Conservation (phyloP, 2,113 vertebrate species). For the Xiphophorus hellerii region DNA sequence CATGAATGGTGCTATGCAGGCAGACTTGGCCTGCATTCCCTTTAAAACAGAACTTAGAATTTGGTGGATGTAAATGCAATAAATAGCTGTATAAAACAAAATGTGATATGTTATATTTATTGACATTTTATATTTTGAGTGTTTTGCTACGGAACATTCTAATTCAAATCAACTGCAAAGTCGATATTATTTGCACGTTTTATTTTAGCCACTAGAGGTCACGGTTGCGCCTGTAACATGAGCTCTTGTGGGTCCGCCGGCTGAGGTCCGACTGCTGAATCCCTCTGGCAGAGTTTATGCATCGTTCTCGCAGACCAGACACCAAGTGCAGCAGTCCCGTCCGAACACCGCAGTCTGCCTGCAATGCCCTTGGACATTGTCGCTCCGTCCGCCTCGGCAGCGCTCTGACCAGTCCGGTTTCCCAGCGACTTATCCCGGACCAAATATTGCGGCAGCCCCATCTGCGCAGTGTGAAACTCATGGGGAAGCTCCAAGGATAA, state of each 20-base stretch:
- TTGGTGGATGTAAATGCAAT: no score
- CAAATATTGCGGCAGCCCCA: conserved; percentile 25
- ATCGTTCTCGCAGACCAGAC: conserved; percentile 67
- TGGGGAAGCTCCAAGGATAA: conserved; percentile 70
- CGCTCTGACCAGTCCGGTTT: conserved; percentile 31
- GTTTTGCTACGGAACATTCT: no score
- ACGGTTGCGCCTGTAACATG: conserved; percentile 53
- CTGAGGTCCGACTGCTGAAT: conserved; percentile 40
- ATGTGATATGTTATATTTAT: no score
- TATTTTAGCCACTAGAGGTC: conserved; percentile 49
- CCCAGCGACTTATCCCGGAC: conserved; percentile 21
- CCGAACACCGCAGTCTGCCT: conserved; percentile 76
- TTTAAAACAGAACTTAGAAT: not conserved
- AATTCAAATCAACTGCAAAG: no score
- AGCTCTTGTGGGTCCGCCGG: conserved; percentile 13
- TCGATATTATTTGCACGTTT: not conserved
- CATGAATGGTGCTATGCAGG: not conserved
- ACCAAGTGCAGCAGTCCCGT: conserved; percentile 73
- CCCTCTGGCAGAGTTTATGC: conserved; percentile 48
- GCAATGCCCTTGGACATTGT: conserved; percentile 75
- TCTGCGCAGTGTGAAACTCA: conserved; percentile 54
- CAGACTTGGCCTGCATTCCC: not conserved
- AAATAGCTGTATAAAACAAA: no score
- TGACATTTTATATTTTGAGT: no score
- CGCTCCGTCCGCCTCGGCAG: conserved; percentile 42